Percentiles rank a stretch among this genome's conserved stretches.
phyloP scores from a whole-genome alignment of 2,888 invertebrate genomes.

The Aporophyla nigra region DNA sequence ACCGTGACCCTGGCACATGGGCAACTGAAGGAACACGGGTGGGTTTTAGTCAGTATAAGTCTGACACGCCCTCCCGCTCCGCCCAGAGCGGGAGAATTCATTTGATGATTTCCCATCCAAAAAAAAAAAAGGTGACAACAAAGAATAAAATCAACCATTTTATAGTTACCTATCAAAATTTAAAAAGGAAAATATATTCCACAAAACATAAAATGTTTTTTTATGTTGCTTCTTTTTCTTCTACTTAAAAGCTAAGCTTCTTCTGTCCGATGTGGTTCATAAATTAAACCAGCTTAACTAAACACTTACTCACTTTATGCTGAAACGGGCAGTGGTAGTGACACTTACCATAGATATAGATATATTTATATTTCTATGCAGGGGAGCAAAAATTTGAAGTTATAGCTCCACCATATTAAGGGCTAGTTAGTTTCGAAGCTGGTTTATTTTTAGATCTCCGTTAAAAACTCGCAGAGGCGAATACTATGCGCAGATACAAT shows the following conservation, averaged over 20 bases:
- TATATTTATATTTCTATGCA: neutral
- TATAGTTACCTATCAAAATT: neutral
- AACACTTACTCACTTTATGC: neutral
- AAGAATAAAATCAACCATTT: too few relatives aligned
- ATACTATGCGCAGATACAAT: too few relatives aligned
- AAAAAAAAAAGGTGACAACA: too few relatives aligned
- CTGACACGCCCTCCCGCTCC: too few relatives aligned
- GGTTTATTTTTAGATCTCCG: neutral
- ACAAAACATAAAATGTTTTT: neutral
- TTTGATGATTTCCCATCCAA: too few relatives aligned
- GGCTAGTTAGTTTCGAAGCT: neutral
- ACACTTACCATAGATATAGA: neutral
- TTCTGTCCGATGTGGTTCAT: neutral
- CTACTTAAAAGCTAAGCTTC: neutral
- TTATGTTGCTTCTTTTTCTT: neutral
- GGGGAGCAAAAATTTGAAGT: neutral
- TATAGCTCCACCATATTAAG: neutral
- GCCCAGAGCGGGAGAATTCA: too few relatives aligned
- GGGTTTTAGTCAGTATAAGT: too few relatives aligned
- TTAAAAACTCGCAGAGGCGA: neutral
- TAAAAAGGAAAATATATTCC: neutral
- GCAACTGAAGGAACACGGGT: too few relatives aligned
- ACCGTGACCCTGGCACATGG: too few relatives aligned
- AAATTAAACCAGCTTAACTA: neutral
- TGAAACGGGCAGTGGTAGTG: neutral